A percentile compares a stretch with the other conserved stretches of the same genome.
Evolutionary conservation across 2,113 vertebrate species (phyloP).

Genomic region (Chitala chitala): DNA sequence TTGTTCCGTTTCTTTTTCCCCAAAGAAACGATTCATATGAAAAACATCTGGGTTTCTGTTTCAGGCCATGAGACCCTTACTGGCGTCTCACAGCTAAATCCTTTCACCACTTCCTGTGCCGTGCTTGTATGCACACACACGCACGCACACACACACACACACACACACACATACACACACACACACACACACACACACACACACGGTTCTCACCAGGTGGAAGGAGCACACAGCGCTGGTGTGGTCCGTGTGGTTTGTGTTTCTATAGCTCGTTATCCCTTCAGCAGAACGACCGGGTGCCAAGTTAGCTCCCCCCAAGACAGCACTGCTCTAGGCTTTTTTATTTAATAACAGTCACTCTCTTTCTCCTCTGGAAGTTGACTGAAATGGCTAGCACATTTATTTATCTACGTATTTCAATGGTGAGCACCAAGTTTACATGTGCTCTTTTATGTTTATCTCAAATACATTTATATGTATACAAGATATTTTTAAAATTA

Average conservation of each 20-base stretch:
- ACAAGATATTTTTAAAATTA: too few relatives aligned
- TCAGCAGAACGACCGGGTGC: background rate
- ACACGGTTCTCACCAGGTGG: slow-evolving; percentile 11
- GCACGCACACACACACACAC: too few relatives aligned
- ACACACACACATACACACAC: too few relatives aligned
- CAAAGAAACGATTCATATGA: slow-evolving; percentile 24
- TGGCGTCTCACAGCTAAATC: slow-evolving; percentile 26
- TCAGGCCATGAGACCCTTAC: slow-evolving; percentile 23
- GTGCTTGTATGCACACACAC: background rate
- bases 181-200: too few relatives aligned
- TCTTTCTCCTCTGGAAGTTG: background rate
- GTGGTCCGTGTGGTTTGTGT: background rate
- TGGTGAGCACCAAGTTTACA: background rate
- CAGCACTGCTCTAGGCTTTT: slow-evolving; percentile 14
- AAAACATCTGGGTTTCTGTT: slow-evolving; percentile 41
- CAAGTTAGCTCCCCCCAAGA: slow-evolving; percentile 12
- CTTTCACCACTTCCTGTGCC: slow-evolving; percentile 6
- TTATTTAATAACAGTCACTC: background rate
- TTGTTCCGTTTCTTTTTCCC: background rate
- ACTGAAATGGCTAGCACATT: background rate
- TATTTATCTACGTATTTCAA: background rate
- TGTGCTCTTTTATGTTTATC: background rate
- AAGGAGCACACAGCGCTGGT: slow-evolving; percentile 6
- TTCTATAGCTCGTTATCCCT: slow-evolving; percentile 11
- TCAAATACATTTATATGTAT: too few relatives aligned